Evolutionary conservation across 2,113 vertebrate species (phyloP), one percentile per base, ranked within the genome.

Genomic region (Oncorhynchus tshawytscha): DNA sequence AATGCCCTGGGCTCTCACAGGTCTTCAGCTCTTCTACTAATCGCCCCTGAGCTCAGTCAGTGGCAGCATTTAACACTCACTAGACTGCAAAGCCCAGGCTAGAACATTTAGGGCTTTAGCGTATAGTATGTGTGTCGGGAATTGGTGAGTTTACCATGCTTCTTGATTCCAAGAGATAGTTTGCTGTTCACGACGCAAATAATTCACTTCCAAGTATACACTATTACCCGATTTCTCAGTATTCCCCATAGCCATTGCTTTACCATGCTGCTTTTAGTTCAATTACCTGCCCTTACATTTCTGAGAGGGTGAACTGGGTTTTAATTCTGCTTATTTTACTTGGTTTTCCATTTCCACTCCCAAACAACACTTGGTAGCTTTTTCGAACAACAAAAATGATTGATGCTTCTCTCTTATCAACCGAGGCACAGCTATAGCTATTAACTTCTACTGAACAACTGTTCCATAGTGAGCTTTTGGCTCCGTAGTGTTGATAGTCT

Each of bases 1-100:
- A 9, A 39, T 39, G 39, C 39, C 39, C 39, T 9, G 39, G 39
- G 8, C 39, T 39, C 39, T 39, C 39, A 39, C 7, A 9, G 34
- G 34, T 39, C 34, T 39, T 39, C 34, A 39, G 34, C 6, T 8
- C 34, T 39, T 81, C 51, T 74, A 66, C 34, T 78, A 85, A 83
- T 82, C 80, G 73, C 71, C 70, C 59, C 69, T 75, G 79, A 83
- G 73, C 81, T 70, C 79, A 77, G 39, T 72, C 24, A 81, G 70
- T 16, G 72, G 48, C 62, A 20, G 60, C 62, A 75, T 57, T 76
- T 71, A 82, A 70, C 75, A 60, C 72, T 34, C 27, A 31, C 64
- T 59, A 74, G 48, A 34, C 60, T 70, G 4, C 65, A 64, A 25
- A 48, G 69, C 78, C 73, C 78, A 70, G 66, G 24, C n/a, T 73